Evolutionary conservation across 2,797 vertebrate species (phyloP).

Genomic region (Diplodus puntazzo): DNA sequence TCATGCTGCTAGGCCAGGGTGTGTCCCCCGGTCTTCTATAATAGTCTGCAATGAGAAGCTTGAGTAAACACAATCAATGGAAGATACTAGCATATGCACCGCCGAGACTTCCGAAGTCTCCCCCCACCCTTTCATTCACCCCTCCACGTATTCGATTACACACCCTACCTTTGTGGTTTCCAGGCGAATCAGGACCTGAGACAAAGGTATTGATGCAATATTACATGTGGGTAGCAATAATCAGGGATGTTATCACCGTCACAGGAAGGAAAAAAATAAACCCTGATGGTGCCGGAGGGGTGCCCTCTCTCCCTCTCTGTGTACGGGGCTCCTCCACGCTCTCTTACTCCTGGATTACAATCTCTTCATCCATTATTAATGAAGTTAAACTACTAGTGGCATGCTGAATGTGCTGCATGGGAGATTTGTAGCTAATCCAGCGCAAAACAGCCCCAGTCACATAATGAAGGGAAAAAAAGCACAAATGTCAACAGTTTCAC

Average conservation of each 20-base stretch:
- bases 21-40: constrained; percentile 81
- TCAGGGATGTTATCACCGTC: constrained; percentile 83
- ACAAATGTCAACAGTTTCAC: constrained; percentile 99
- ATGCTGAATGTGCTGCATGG: constrained; percentile 99
- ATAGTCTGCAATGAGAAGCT: constrained; percentile 87
- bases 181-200: constrained; percentile 59
- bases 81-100: constrained; percentile 77
- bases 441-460: constrained; percentile 99
- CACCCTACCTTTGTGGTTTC: constrained; percentile 55
- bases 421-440: constrained; percentile 99
- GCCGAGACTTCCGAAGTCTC: constrained; percentile 62
- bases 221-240: constrained; percentile 66
- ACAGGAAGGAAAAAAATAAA: constrained; percentile 58
- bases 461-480: constrained; percentile 99
- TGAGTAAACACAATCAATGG: constrained; percentile 89
- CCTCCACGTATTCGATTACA: constrained; percentile 64
- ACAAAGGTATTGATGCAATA: constrained; percentile 68
- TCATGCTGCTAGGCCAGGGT: constrained; percentile 80
- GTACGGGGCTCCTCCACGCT: constrained; percentile 68
- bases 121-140: constrained; percentile 48
- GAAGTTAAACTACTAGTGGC: constrained; percentile 99
- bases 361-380: constrained; percentile 99
- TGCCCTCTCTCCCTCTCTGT: constrained; percentile 44
- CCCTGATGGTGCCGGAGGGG: constrained; percentile 35
- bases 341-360: constrained; percentile 92